A percentile compares a stretch with the other conserved stretches of the same genome.
These are phyloP conservation scores for Lagodon rhomboides DNA, from an alignment of 2,797 vertebrate genomes.

Conservation along the genomic window DNA sequence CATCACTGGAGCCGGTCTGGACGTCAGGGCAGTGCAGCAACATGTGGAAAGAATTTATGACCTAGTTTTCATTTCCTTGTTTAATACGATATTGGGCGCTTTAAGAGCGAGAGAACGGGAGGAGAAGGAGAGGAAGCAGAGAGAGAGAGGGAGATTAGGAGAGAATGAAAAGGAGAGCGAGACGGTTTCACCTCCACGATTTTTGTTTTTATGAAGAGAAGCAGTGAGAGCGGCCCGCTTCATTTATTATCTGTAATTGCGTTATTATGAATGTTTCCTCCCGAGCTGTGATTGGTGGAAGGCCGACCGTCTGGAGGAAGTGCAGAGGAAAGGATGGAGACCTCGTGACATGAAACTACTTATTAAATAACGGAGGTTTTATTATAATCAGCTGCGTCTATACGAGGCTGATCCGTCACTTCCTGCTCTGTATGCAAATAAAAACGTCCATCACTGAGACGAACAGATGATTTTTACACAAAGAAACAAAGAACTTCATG, in stretches of 20 bases:
- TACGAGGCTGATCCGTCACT: no score
- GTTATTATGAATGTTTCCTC: constrained; percentile 62
- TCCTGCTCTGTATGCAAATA: no score
- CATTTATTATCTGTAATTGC: constrained; percentile 49
- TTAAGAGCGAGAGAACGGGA: constrained; percentile 50
- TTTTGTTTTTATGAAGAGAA: constrained; percentile 42
- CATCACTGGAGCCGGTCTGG: constrained; percentile 80
- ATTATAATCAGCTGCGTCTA: no score
- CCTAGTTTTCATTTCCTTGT: constrained; percentile 89
- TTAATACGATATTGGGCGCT: constrained; percentile 78
- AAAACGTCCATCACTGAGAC: no score
- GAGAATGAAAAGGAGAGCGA: constrained; percentile 30
- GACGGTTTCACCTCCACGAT: constrained; percentile 48
- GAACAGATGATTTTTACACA: no score
- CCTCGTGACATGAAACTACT: neutral
- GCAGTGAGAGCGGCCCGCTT: neutral
- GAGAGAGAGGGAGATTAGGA: constrained; percentile 50
- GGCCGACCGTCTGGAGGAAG: constrained; percentile 11
- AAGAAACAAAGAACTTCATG: no score
- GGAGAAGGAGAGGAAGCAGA: constrained; percentile 35
- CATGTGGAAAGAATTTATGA: constrained; percentile 90
- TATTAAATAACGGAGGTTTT: no score
- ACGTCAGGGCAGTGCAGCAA: constrained; percentile 77
- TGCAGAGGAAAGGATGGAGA: constrained; percentile 1
- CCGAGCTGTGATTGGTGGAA: constrained; percentile 49